Evolutionary conservation across 2,888 invertebrate species (phyloP), one percentile per base, ranked within the genome.

Genomic region (Ryuthela nishihirai): DNA sequence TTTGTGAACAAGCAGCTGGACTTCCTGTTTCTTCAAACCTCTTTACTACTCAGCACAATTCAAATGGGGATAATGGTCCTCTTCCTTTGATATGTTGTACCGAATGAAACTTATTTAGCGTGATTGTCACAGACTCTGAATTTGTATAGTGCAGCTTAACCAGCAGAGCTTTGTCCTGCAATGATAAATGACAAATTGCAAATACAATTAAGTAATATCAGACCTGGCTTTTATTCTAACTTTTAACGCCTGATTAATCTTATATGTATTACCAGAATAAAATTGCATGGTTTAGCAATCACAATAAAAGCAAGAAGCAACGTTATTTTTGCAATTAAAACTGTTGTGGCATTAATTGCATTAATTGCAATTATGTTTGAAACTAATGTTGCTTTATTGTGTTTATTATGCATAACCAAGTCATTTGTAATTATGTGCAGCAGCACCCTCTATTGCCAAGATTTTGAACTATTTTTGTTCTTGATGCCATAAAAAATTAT

Each of bases 111-210:
- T 35, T 35, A n/a, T 17, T n/a, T 7, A 35, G 17, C n/a, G n/a
- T 17, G n/a, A 35, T 17, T 35, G 5, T 35, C 35, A 17, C 17
- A 35, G n/a, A 35, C 17, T 35, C 35, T 17, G 5, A 35, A n/a
- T n/a, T n/a, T 15, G 5, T 35, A 35, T 35, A 35, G n/a, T 35
- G n/a, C 35, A 35, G n/a, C 35, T 35, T 35, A 35, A 35, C 35
- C n/a, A 35, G 35, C 7, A 35, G 17, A n/a, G n/a, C 35, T 35
- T 35, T 35, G 17, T 35, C n/a, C 17, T 35, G 7, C 12, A 4
- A 35, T 12, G n/a, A 35, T 35, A 35, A 35, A 4, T 5, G 12
- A 12, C 15, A n/a, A 35, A 12, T 17, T 5, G n/a, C n/a, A n/a
- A 12, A 7, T n/a, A 35, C 15, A 15, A 35, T n/a, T 12, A 4